Conservation (phyloP, 2,797 vertebrate species). For the Otolemur crassicaudatus region DNA sequence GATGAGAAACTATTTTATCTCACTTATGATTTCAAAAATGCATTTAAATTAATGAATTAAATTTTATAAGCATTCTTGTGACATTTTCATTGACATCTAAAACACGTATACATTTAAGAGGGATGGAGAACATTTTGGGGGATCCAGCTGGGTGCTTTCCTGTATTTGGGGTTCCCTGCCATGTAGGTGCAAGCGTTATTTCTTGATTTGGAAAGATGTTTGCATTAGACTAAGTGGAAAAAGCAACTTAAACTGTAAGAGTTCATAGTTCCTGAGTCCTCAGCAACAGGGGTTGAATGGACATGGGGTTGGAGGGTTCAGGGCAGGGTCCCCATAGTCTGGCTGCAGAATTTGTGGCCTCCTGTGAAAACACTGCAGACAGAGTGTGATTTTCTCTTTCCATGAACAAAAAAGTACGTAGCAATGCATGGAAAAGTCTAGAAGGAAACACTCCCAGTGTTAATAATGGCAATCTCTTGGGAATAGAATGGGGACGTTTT, state of each 20-base stretch:
- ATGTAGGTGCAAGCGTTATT: neutral
- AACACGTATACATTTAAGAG: neutral
- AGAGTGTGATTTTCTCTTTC: neutral
- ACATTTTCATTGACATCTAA: neutral
- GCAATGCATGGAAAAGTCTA: neutral
- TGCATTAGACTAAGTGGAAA: neutral
- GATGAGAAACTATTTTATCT: neutral
- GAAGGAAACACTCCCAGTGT: neutral
- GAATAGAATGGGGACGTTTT: neutral
- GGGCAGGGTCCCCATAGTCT: neutral
- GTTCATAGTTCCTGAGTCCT: fast-evolving
- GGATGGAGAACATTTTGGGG: neutral
- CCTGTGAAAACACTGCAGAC: neutral
- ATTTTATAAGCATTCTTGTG: neutral
- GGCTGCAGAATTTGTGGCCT: neutral
- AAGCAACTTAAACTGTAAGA: neutral
- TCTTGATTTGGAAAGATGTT: neutral
- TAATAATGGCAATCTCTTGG: neutral
- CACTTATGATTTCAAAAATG: neutral
- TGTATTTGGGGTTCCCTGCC: neutral
- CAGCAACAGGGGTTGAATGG: fast-evolving
- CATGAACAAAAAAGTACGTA: neutral
- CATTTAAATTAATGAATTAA: neutral
- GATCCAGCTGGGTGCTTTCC: neutral
- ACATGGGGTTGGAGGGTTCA: too few species aligned